Base-by-base conservation (phyloP, 92 coral and sea anemone species). In the Zoanthus gigantus region DNA sequence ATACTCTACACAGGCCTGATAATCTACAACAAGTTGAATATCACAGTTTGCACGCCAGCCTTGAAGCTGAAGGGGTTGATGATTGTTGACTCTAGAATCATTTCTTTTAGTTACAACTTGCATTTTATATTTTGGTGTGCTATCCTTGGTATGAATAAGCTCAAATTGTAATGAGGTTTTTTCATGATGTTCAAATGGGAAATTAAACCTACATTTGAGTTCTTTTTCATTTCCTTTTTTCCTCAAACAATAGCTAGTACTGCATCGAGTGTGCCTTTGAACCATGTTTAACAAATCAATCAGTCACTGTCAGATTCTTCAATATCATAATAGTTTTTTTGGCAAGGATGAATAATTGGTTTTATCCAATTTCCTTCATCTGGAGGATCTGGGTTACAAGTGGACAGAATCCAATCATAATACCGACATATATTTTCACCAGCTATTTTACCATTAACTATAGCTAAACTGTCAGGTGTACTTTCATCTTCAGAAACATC, bases 361-460 rank as follows among this genome's bases (percentile, higher is more conserved):
- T 92, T 94, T 46, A 83, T 72, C 97, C 95, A 94, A n/a, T 44
- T 9, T n/a, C 92, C 93, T 74, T 85, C 60, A 11, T 91, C 92
- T 84, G 94, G 96, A 56, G 92, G 92, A 16, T 84, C 71, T 84
- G 97, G 23, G 23, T 23, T 23, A 23, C 23, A 93, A 44, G 95
- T 94, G 57, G 92, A 92, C 29, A 94, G 84, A 54, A 94, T 68
- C 88, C 92, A 92, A 79, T 90, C 94, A 45, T 88, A 93, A 91
- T 91, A 91, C 47, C 87, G 76, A 87, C 94, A 94, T 6, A 94
- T 87, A 44, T 29, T 81, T 71, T 87, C 72, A n/a, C 84, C 81
- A 84, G 96, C 94, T 72, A 78, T 75, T 80, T 92, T 91, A 1
- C 93, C 94, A 0, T 90, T 90, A 45, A 45, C 29, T 79, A 84